Evolutionary conservation across 2,113 vertebrate species (phyloP).

Genomic region (Dromas ardeola): DNA sequence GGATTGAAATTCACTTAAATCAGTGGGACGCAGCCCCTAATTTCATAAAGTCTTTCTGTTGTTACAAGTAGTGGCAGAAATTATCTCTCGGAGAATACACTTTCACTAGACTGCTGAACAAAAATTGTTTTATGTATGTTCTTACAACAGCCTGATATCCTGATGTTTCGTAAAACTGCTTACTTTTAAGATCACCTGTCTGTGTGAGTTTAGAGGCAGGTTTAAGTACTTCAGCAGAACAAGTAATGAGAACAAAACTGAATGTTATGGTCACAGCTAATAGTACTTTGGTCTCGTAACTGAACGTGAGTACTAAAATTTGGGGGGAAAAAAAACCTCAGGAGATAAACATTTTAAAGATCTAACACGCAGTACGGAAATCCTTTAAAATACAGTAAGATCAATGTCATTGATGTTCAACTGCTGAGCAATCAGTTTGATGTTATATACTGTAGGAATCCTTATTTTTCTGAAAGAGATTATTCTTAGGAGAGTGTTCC

Average conservation of each 20-base stretch:
- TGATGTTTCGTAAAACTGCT: not conserved
- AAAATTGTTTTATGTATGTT: not conserved
- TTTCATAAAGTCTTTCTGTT: not conserved
- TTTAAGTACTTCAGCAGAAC: not conserved
- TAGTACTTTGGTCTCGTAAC: not conserved
- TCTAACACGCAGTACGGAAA: not conserved
- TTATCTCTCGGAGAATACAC: not conserved
- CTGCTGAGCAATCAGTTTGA: not conserved
- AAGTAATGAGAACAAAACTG: not conserved
- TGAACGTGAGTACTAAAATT: not conserved
- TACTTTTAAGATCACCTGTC: not conserved
- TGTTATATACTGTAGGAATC: not conserved
- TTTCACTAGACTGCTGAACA: not conserved
- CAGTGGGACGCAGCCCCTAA: not conserved
- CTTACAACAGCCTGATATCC: not conserved
- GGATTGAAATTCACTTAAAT: not conserved
- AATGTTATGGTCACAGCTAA: not conserved
- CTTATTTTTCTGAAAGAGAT: not conserved
- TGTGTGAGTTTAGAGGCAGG: not conserved
- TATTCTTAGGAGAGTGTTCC: not conserved
- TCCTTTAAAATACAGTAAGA: not conserved
- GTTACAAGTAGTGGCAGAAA: not conserved
- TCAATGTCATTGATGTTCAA: not conserved
- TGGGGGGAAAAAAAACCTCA: fast-evolving
- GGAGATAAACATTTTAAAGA: not conserved